Conservation (phyloP, 2,113 vertebrate species). For the Sinocyclocheilus rhinocerous region DNA sequence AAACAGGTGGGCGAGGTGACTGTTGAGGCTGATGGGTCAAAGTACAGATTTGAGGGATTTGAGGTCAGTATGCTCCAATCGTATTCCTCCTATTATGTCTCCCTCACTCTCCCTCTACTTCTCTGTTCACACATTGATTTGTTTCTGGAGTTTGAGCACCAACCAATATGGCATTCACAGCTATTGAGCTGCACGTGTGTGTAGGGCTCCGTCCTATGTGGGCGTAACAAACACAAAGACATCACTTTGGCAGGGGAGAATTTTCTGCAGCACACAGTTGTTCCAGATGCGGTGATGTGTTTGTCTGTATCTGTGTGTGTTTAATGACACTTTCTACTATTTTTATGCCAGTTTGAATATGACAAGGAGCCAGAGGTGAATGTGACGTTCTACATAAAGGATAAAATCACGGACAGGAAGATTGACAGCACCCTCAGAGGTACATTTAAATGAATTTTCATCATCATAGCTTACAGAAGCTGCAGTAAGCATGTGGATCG, state of each 20-base stretch:
- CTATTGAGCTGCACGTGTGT: conserved; percentile 18
- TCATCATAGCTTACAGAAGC: background rate
- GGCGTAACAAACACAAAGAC: conserved; percentile 13
- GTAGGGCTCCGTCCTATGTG: background rate
- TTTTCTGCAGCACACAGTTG: background rate
- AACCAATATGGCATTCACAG: background rate
- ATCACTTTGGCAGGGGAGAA: conserved; percentile 13
- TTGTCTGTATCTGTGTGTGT: conserved; percentile 8
- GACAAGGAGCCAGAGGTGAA: conserved; percentile 82
- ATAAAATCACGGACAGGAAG: conserved; percentile 74
- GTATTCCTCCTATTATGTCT: background rate
- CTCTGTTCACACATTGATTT: background rate
- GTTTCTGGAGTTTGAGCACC: conserved; percentile 8
- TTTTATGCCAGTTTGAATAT: conserved; percentile 78
- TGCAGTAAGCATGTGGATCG: background rate
- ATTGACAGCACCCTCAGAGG: conserved; percentile 93
- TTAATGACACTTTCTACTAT: conserved; percentile 42
- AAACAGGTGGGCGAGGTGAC: conserved; percentile 62
- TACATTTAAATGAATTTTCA: conserved; percentile 64
- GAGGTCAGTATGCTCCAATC: conserved; percentile 61
- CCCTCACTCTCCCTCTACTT: background rate
- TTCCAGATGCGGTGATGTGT: background rate
- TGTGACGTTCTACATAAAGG: conserved; percentile 85
- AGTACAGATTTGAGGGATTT: conserved; percentile 70
- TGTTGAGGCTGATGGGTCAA: conserved; percentile 21